Conservation (phyloP, 2,797 vertebrate species). For the Erithacus rubecula region DNA sequence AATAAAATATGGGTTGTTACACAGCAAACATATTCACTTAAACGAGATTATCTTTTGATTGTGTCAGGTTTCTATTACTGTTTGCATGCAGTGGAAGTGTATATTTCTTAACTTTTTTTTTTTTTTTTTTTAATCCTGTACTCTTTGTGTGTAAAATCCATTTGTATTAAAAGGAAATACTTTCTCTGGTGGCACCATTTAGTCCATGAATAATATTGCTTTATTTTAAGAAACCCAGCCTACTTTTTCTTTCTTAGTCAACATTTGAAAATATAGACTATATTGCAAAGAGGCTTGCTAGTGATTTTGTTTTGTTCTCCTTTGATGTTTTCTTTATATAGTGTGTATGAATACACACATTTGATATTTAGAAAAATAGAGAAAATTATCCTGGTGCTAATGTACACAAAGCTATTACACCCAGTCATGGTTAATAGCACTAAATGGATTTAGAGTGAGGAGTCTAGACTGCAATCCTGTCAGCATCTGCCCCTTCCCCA, state of each 20-base stretch:
- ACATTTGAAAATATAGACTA: background rate
- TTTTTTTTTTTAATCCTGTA: background rate
- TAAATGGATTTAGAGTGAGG: constrained; percentile 71
- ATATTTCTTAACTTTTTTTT: background rate
- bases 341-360: constrained; percentile 31
- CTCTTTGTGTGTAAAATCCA: background rate
- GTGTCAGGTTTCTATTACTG: background rate
- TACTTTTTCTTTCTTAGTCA: background rate
- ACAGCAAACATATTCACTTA: constrained; percentile 9
- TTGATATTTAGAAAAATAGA: constrained; percentile 56
- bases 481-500: constrained; percentile 63
- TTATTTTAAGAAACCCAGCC: background rate
- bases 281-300: background rate
- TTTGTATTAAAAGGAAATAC: background rate
- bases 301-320: constrained; percentile 1
- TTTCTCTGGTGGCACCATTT: background rate
- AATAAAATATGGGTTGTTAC: constrained; percentile 39
- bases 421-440: constrained; percentile 69
- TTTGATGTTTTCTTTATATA: constrained; percentile 7
- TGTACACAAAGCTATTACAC: constrained; percentile 64
- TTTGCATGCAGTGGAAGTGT: background rate
- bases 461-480: constrained; percentile 68
- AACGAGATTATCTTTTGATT: constrained; percentile 14
- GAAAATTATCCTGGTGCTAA: constrained; percentile 56
- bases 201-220: background rate